Evolutionary conservation across 2,113 vertebrate genomes (phyloP).

Genomic region (Columbina picui): DNA sequence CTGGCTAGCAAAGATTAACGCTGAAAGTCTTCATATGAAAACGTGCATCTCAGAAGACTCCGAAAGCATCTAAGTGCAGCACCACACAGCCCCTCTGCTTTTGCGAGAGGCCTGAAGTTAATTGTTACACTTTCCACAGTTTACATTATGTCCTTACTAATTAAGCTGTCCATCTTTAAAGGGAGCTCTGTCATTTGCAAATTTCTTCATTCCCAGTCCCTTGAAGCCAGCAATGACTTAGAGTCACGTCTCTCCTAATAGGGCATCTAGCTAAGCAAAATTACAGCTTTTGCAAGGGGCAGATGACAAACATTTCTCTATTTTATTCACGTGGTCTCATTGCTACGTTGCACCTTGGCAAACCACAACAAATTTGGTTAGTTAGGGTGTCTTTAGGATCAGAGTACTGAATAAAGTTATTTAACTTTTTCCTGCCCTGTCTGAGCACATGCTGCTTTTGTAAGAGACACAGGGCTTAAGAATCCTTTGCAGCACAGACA

Average conservation of each 20-base stretch:
- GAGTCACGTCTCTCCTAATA: background rate
- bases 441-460: background rate
- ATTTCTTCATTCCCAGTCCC: background rate
- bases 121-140: background rate
- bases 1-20: background rate
- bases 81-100: background rate
- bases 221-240: fast-evolving
- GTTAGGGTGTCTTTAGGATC: background rate
- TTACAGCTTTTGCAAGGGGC: background rate
- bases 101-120: background rate
- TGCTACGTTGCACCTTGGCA: background rate
- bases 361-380: background rate
- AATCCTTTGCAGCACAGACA: background rate
- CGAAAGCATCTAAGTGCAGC: background rate
- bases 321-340: background rate
- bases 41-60: background rate
- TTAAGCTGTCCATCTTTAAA: background rate
- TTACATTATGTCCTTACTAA: background rate
- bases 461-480: background rate
- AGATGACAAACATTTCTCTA: background rate
- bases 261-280: background rate
- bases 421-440: background rate
- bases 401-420: background rate
- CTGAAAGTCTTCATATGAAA: background rate
- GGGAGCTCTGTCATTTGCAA: background rate